Percentiles rank a stretch among this genome's conserved stretches.
phyloP scores from a whole-genome alignment of 1,140 invertebrate species.

The Formica exsecta region DNA sequence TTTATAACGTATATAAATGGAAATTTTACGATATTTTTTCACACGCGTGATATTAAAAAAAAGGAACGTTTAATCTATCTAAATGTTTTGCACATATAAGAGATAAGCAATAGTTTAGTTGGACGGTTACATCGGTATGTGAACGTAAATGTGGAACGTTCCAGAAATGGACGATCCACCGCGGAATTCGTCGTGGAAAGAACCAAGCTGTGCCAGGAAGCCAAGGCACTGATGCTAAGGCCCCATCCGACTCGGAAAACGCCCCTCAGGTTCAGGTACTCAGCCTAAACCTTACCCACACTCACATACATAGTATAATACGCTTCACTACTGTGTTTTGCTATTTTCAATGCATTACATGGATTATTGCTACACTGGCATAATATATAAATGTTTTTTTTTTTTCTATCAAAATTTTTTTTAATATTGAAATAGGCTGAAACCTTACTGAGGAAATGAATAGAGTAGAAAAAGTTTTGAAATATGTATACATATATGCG shows the following conservation, averaged over 20 bases:
- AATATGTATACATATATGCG: conserved; percentile 13
- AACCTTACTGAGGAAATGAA: conserved; percentile 70
- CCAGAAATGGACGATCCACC: conserved; percentile 93
- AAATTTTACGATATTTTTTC: conserved; percentile 18
- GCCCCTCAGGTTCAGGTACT: conserved; percentile 86
- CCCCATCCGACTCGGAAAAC: conserved; percentile 86
- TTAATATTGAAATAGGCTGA: conserved; percentile 64
- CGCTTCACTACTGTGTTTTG: conserved; percentile 74
- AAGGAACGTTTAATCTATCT: conserved; percentile 12
- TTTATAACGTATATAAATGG: neutral
- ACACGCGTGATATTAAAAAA: neutral
- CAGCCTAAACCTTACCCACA: conserved; percentile 84
- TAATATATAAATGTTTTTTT: conserved; percentile 27
- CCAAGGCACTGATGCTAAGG: conserved; percentile 85
- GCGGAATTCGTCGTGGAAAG: conserved; percentile 91
- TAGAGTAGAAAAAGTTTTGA: conserved; percentile 22
- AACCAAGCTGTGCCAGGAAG: conserved; percentile 88
- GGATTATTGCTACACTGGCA: conserved; percentile 61
- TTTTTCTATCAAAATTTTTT: conserved; percentile 20
- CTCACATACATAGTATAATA: conserved; percentile 75
- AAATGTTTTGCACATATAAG: conserved; percentile 45
- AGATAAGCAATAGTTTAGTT: conserved; percentile 55
- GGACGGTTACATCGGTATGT: conserved; percentile 71
- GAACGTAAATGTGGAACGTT: conserved; percentile 86
- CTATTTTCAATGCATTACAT: conserved; percentile 64